Base-by-base conservation (phyloP, 2,113 vertebrate species). In the Columbina picui region DNA sequence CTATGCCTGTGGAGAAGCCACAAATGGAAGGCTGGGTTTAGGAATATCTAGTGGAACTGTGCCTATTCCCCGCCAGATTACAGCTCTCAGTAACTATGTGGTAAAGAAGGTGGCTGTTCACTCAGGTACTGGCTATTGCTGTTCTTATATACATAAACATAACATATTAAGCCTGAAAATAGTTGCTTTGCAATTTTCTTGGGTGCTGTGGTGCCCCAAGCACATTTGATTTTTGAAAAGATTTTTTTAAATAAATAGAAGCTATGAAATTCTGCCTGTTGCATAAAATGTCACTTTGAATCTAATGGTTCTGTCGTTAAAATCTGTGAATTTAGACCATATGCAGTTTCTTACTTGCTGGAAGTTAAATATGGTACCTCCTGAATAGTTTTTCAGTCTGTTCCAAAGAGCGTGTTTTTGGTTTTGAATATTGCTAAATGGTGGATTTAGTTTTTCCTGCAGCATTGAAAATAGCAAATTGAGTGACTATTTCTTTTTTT, bases 31-130 rank as follows among this genome's bases (percentile, higher is more conserved):
- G 38, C 93, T 99, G 73, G 99, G 99, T 63, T 97, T 99, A 87
- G 99, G 99, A 39, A 97, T 99, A 88, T 99, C 99, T 79, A 99
- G 99, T 36, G 99, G 99, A 57, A 99, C 99, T 8, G 99, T 99
- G 92, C 99, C 99, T 41, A 99, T 99, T 87, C 99, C 99, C 1
- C 98, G 99, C 22, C 99, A 99, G 97, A 98, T 99, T 93, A 98
- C 99, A 2, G 99, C 99, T 19, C 99, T 99, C 75, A 99, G 99
- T 96, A 99, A 99, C 97, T 99, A 99, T 4, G 99, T 99, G 68
- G 99, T 99, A 83, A 99, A 99, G 98, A 99, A 99, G 95, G 99
- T 99, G 39, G 99, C 99, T 5, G 99, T 99, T 90, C 99, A 99
- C 91, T 99, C 99, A 97, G 99, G 99, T 99, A 97, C 36, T 32